Evolutionary conservation across 2,888 invertebrate genomes (phyloP).

Genomic region (Chrysolina haemoptera): DNA sequence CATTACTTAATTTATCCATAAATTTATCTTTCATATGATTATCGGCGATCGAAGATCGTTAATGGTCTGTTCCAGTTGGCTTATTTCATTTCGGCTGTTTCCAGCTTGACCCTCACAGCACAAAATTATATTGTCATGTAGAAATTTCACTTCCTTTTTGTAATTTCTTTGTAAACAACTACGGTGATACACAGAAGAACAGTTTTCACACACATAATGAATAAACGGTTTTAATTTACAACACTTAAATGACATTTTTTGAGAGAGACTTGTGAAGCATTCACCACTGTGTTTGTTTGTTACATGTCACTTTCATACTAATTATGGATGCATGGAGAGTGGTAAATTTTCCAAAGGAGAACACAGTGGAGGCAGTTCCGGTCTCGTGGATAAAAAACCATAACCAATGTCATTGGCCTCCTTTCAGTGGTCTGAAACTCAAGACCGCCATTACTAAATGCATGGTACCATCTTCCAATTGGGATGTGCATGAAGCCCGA

Average conservation of each 20-base stretch:
- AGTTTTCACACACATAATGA: slow-evolving; percentile 21
- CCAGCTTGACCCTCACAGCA: slow-evolving; percentile 1
- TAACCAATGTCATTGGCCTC: slow-evolving; percentile 19
- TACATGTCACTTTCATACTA: too few relatives aligned
- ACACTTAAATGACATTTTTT: slow-evolving; percentile 22
- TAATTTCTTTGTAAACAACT: slow-evolving; percentile 16
- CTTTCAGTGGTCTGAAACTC: slow-evolving; percentile 19
- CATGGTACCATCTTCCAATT: slow-evolving; percentile 9
- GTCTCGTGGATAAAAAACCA: background rate
- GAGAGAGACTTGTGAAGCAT: too few relatives aligned
- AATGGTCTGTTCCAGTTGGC: slow-evolving; percentile 20
- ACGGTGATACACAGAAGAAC: slow-evolving; percentile 15
- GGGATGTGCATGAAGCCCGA: slow-evolving; percentile 19
- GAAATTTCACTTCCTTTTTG: slow-evolving; percentile 17
- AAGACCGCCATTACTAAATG: slow-evolving; percentile 18
- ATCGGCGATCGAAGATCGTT: slow-evolving; percentile 18
- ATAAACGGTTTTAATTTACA: slow-evolving; percentile 24
- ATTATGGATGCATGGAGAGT: slow-evolving; percentile 20
- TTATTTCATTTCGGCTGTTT: slow-evolving; percentile 20
- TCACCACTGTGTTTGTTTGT: too few relatives aligned
- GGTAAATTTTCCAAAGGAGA: slow-evolving; percentile 6
- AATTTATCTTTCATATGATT: background rate
- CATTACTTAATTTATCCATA: slow-evolving; percentile 17
- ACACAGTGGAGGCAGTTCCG: slow-evolving; percentile 22
- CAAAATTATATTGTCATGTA: slow-evolving; percentile 15